Conservation (phyloP, 2,888 invertebrate genomes). For the Acronicta aceris region DNA sequence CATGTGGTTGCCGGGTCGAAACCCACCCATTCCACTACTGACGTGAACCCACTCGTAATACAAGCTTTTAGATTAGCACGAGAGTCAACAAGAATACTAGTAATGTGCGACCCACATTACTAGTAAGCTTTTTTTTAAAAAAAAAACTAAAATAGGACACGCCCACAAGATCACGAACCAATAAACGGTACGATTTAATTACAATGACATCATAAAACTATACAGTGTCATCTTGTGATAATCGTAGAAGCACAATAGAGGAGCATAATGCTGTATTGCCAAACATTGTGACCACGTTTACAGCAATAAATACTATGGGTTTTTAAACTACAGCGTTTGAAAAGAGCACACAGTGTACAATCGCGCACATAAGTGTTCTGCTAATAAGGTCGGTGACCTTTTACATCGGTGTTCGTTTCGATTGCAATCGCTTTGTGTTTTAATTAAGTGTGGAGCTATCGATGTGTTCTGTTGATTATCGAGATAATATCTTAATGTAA, state of each 20-base stretch:
- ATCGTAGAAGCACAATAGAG: constrained; percentile 74
- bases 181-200: constrained; percentile 80
- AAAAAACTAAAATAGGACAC: too few species aligned
- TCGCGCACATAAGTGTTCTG: constrained; percentile 71
- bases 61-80: too few species aligned
- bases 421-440: constrained; percentile 58
- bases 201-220: constrained; percentile 76
- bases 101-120: too few species aligned
- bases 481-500: constrained; percentile 56
- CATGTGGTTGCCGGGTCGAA: too few species aligned
- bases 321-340: constrained; percentile 41
- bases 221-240: constrained; percentile 74
- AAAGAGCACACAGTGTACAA: constrained; percentile 45
- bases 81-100: too few species aligned
- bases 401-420: constrained; percentile 42
- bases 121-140: too few species aligned
- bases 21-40: too few species aligned
- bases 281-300: constrained; percentile 72
- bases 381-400: constrained; percentile 76
- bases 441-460: constrained; percentile 51
- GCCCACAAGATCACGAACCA: constrained; percentile 40
- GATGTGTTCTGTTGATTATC: constrained; percentile 44
- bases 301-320: constrained; percentile 47
- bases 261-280: constrained; percentile 67
- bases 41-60: too few species aligned